These are phyloP conservation scores for Cynocephalus volans DNA, from an alignment of 2,113 vertebrate genomes.

Conservation along the genomic window DNA sequence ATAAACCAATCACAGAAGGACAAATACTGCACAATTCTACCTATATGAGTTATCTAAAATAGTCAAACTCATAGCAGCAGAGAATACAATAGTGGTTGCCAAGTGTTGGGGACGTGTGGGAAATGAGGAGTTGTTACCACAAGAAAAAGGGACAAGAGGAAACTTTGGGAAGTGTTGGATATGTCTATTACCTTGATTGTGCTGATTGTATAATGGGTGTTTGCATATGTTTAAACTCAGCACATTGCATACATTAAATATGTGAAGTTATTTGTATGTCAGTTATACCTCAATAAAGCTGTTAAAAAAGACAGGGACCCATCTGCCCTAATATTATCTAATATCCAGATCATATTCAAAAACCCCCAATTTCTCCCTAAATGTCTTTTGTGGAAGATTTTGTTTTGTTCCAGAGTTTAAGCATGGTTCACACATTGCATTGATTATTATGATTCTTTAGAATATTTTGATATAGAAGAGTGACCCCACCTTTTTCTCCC, in stretches of 20 bases:
- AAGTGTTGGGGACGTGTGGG: too few relatives aligned
- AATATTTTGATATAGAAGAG: not conserved
- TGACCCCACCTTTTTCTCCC: not conserved
- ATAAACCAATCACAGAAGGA: not conserved
- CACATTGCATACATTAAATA: too few relatives aligned
- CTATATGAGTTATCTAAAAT: too few relatives aligned
- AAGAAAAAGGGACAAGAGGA: too few relatives aligned
- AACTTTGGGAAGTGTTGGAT: too few relatives aligned
- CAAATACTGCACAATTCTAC: not conserved
- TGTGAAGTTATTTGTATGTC: too few relatives aligned
- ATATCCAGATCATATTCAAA: not conserved
- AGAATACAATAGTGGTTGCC: too few relatives aligned
- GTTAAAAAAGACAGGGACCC: not conserved
- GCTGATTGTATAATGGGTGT: not conserved
- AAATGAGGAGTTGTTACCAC: too few relatives aligned
- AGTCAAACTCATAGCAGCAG: too few relatives aligned
- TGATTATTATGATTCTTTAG: not conserved
- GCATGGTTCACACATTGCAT: not conserved
- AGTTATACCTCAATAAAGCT: too few relatives aligned
- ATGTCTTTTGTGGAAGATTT: not conserved
- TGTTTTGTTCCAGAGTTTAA: not conserved
- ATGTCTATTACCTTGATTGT: too few relatives aligned
- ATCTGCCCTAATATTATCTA: not conserved
- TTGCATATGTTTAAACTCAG: too few relatives aligned
- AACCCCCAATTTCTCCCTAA: not conserved